Conservation (phyloP, 1,140 invertebrate species). For the Homarus americanus region DNA sequence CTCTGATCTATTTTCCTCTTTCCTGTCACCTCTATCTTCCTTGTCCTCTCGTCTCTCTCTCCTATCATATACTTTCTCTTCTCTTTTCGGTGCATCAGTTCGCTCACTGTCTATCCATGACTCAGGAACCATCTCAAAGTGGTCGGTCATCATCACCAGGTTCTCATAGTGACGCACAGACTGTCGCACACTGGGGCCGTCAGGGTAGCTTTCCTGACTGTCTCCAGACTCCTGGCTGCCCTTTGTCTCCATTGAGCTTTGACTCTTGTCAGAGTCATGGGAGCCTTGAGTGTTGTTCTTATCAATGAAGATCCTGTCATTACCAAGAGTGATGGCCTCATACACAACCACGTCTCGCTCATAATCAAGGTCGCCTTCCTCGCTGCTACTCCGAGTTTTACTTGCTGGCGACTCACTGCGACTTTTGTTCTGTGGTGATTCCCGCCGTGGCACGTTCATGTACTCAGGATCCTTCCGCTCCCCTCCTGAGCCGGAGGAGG, state of each 20-base stretch:
- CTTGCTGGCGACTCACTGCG: conserved; percentile 83
- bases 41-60: not conserved
- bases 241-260: conserved; percentile 41
- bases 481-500: conserved; percentile 69
- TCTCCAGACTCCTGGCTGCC: conserved; percentile 39
- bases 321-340: conserved; percentile 82
- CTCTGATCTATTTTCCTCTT: not conserved
- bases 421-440: conserved; percentile 87
- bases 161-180: conserved; percentile 75
- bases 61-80: conserved; percentile 23
- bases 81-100: not conserved
- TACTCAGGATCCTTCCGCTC: conserved; percentile 78
- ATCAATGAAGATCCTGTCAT: conserved; percentile 81
- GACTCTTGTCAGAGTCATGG: conserved; percentile 74
- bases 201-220: conserved; percentile 25
- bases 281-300: conserved; percentile 78
- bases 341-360: conserved; percentile 83
- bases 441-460: conserved; percentile 82
- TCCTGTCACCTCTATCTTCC: not conserved
- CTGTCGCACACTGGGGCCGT: conserved; percentile 61
- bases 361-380: conserved; percentile 80
- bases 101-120: not conserved
- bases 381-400: conserved; percentile 38
- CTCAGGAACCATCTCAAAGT: conserved; percentile 27
- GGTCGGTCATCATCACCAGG: conserved; percentile 69